Percentiles rank a stretch among this genome's conserved stretches.
Conservation (phyloP, 2,888 invertebrate species). For the Homarus gammarus region DNA sequence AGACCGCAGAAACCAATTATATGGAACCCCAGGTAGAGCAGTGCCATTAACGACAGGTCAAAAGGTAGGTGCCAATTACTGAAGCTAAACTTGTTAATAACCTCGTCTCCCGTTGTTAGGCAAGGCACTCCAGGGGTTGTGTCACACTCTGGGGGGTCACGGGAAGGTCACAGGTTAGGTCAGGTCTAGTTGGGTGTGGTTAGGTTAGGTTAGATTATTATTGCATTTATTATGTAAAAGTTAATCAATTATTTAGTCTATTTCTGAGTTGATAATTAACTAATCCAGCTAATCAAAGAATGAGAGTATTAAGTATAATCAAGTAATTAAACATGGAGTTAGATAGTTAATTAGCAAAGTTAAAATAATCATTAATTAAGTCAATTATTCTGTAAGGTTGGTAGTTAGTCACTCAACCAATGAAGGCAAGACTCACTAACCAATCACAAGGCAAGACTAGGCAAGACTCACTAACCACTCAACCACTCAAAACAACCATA, state of each 20-base stretch:
- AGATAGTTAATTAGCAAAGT: too few relatives aligned
- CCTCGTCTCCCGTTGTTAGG: slow-evolving; percentile 85
- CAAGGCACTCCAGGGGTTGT: slow-evolving; percentile 85
- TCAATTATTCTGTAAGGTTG: too few relatives aligned
- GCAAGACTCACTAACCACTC: not conserved
- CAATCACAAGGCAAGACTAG: not conserved
- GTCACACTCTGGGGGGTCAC: slow-evolving; percentile 82
- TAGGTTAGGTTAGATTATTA: too few relatives aligned
- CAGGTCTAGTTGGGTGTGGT: not conserved
- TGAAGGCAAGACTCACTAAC: too few relatives aligned
- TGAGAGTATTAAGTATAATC: too few relatives aligned
- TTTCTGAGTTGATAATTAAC: too few relatives aligned
- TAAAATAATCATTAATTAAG: too few relatives aligned
- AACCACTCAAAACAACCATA: not conserved
- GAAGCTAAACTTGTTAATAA: slow-evolving; percentile 88
- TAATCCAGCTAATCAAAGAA: too few relatives aligned
- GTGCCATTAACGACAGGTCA: slow-evolving; percentile 85
- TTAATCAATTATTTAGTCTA: too few relatives aligned
- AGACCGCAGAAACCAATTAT: slow-evolving; percentile 85
- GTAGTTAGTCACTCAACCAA: too few relatives aligned
- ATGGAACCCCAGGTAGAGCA: slow-evolving; percentile 86
- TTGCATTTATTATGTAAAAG: too few relatives aligned
- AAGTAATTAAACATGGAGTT: too few relatives aligned
- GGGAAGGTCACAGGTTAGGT: not conserved
- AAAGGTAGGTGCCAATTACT: slow-evolving; percentile 83